Percentiles rank a stretch among this genome's conserved stretches.
Evolutionary conservation across 2,797 vertebrate species (phyloP).

Genomic region (Parambassis ranga): DNA sequence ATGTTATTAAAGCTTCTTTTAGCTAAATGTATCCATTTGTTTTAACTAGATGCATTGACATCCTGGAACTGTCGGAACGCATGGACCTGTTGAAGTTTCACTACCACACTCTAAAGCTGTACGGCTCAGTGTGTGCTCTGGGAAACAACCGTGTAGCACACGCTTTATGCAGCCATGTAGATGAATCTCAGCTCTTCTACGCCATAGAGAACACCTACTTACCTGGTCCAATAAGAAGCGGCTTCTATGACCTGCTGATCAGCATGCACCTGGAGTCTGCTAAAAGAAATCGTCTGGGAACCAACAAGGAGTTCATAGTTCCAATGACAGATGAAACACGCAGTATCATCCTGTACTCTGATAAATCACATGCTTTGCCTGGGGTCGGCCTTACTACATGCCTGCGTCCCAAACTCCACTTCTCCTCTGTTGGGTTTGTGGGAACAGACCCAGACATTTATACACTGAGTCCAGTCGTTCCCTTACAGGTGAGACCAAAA

Average conservation of each 20-base stretch:
- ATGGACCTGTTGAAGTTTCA: conserved; percentile 90
- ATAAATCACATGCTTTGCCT: conserved; percentile 83
- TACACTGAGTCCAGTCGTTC: conserved; percentile 85
- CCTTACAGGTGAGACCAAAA: conserved; percentile 76
- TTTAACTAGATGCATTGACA: conserved; percentile 88
- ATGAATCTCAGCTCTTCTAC: conserved; percentile 92
- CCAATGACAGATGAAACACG: conserved; percentile 90
- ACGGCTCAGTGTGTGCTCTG: conserved; percentile 91
- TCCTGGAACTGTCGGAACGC: conserved; percentile 91
- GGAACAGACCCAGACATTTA: conserved; percentile 81
- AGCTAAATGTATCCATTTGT: background rate
- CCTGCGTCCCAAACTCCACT: conserved; percentile 89
- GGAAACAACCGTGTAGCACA: conserved; percentile 97
- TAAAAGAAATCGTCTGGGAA: conserved; percentile 90
- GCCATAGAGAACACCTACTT: conserved; percentile 91
- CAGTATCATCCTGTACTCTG: conserved; percentile 84
- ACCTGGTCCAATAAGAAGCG: conserved; percentile 88
- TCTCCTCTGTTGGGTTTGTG: conserved; percentile 86
- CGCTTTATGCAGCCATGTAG: conserved; percentile 93
- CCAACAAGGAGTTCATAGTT: conserved; percentile 93
- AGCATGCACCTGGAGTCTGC: conserved; percentile 96
- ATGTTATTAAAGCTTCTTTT: background rate
- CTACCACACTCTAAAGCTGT: conserved; percentile 90
- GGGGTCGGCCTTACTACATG: conserved; percentile 91
- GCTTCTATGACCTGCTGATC: conserved; percentile 94